These are phyloP conservation scores for Lepidochrysops patricia DNA, from an alignment of 2,888 invertebrate species.

Conservation along the genomic window DNA sequence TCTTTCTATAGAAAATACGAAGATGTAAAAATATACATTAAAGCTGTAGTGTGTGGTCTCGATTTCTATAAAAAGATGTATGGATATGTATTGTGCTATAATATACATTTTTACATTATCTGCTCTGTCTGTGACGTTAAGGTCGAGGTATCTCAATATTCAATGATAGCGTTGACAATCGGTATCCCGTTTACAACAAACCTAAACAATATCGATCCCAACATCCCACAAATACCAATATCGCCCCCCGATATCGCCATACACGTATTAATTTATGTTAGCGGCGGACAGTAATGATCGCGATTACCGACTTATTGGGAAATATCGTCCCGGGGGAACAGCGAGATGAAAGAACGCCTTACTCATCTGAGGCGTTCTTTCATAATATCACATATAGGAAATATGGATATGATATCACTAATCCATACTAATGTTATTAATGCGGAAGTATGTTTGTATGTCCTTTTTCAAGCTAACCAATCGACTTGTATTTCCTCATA, in stretches of 20 bases:
- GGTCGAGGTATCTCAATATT: too few relatives aligned
- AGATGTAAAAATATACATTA: too few relatives aligned
- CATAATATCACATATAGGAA: constrained; percentile 12
- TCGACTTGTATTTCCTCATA: too few relatives aligned
- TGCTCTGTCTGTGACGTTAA: too few relatives aligned
- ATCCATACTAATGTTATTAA: neutral
- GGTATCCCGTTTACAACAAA: neutral
- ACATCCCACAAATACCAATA: constrained; percentile 25
- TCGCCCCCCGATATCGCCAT: constrained; percentile 27
- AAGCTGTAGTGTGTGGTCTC: too few relatives aligned
- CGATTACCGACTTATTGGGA: constrained; percentile 68
- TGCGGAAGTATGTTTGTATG: neutral
- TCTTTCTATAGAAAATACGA: too few relatives aligned
- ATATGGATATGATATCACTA: neutral
- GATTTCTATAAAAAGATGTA: too few relatives aligned
- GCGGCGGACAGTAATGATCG: constrained; percentile 62
- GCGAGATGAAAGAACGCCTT: constrained; percentile 10
- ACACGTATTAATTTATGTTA: constrained; percentile 65
- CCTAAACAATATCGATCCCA: neutral
- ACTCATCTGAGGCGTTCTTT: too few relatives aligned
- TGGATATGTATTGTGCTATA: too few relatives aligned
- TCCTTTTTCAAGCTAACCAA: too few relatives aligned
- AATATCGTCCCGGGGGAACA: constrained; percentile 44
- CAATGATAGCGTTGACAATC: too few relatives aligned
- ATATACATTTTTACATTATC: too few relatives aligned